A percentile compares a stretch with the other conserved stretches of the same genome.
Evolutionary conservation across 2,113 vertebrate genomes (phyloP).

Genomic region (Haemorhous mexicanus): DNA sequence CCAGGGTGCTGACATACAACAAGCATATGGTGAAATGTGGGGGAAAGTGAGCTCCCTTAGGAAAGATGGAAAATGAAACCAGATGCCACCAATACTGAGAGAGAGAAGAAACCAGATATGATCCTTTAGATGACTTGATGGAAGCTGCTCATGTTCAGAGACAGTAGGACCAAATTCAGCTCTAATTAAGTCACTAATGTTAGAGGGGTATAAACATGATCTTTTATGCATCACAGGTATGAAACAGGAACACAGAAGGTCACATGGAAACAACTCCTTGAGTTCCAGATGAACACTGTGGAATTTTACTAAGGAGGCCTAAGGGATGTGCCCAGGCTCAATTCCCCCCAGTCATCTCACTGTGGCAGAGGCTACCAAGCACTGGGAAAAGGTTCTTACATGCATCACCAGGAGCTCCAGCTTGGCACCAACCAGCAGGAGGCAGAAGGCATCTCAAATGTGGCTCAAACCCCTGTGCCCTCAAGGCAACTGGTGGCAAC

Average conservation of each 20-base stretch:
- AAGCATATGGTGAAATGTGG: conserved; percentile 22
- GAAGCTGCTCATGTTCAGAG: conserved; percentile 46
- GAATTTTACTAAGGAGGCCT: neutral
- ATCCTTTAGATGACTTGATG: conserved; percentile 46
- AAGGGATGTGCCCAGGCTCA: neutral
- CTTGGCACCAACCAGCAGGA: neutral
- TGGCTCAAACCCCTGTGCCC: neutral
- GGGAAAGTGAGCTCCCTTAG: conserved; percentile 42
- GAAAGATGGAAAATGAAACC: conserved; percentile 60
- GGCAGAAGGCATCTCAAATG: neutral
- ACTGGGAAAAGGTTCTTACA: neutral
- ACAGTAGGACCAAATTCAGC: conserved; percentile 14
- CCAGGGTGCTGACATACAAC: neutral
- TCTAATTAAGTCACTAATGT: conserved; percentile 53
- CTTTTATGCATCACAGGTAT: conserved; percentile 31
- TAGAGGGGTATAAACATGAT: conserved; percentile 34
- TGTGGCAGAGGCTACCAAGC: neutral
- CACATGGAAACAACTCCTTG: neutral
- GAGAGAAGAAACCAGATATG: conserved; percentile 55
- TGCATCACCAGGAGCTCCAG: neutral
- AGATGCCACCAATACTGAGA: conserved; percentile 16
- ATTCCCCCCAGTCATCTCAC: neutral
- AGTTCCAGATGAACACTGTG: neutral
- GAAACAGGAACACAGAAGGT: conserved; percentile 5
- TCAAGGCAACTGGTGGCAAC: neutral